Conservation (phyloP, 2,113 vertebrate species). For the Lichenostomus cassidix region DNA sequence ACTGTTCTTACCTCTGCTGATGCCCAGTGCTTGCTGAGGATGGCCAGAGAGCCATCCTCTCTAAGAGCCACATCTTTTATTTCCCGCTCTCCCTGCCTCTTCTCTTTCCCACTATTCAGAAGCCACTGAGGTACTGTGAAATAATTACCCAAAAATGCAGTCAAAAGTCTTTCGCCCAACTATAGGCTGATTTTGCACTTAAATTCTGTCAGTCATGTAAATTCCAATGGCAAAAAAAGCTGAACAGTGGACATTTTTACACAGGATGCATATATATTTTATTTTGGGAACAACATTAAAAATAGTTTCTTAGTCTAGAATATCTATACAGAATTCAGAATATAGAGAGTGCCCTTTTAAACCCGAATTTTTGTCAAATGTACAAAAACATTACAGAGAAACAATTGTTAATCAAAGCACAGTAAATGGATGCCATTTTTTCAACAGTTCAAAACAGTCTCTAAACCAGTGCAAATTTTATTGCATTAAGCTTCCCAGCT, state of each 20-base stretch:
- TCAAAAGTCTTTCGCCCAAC: background rate
- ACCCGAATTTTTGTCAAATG: conserved; percentile 35
- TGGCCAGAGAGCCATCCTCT: background rate
- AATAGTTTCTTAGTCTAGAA: conserved; percentile 39
- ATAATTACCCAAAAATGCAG: background rate
- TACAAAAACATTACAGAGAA: conserved; percentile 57
- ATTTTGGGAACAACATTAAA: conserved; percentile 59
- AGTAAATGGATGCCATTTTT: conserved; percentile 59
- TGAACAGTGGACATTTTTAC: background rate
- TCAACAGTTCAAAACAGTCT: conserved; percentile 46
- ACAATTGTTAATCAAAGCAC: conserved; percentile 58
- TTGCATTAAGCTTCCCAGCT: conserved; percentile 45
- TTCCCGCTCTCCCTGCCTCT: background rate
- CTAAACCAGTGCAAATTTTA: conserved; percentile 63
- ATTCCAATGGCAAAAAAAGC: background rate
- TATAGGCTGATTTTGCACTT: background rate
- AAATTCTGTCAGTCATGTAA: background rate
- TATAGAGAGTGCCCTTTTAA: conserved; percentile 55
- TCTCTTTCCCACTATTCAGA: background rate
- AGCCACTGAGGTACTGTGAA: background rate
- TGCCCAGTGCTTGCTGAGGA: background rate
- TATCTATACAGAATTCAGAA: conserved; percentile 58
- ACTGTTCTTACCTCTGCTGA: background rate
- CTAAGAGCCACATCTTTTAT: background rate
- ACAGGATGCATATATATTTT: conserved; percentile 48